These are phyloP conservation scores for Drosophila picticornis DNA, from an alignment of 2,888 invertebrate species.

Conservation along the genomic window DNA sequence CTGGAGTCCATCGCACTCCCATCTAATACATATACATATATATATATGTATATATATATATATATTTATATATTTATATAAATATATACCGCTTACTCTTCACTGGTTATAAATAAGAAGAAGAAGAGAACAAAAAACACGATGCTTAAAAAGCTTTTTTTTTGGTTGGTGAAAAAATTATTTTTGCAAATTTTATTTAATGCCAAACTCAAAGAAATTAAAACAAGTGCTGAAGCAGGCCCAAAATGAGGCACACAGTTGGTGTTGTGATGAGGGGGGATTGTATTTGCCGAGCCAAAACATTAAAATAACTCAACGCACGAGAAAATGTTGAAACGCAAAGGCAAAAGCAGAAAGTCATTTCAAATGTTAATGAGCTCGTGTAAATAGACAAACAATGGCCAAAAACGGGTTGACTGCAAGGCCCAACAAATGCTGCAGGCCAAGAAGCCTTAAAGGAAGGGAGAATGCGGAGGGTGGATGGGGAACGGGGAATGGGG, in stretches of 20 bases:
- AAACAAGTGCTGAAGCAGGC: conserved; percentile 47
- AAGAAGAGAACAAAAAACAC: conserved; percentile 12
- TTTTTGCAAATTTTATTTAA: conserved; percentile 79
- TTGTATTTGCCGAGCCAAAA: conserved; percentile 64
- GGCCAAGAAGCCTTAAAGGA: conserved; percentile 26
- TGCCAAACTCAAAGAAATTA: conserved; percentile 69
- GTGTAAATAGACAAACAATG: conserved; percentile 81
- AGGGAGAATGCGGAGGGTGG: neutral
- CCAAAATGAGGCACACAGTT: neutral
- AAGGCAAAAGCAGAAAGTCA: conserved; percentile 68
- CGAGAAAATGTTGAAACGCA: conserved; percentile 47
- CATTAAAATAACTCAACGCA: conserved; percentile 72
- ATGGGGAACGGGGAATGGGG: conserved; percentile 3
- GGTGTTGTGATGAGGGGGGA: neutral
- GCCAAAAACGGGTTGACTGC: conserved; percentile 40
- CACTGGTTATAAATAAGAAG: conserved; percentile 24
- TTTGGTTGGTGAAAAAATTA: conserved; percentile 62
- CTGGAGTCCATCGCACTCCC: conserved; percentile 54
- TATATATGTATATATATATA: neutral
- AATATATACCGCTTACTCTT: neutral
- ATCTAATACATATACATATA: conserved; percentile 17
- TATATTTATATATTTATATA: neutral
- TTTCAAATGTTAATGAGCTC: conserved; percentile 81
- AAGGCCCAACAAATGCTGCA: conserved; percentile 42
- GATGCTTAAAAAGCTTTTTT: conserved; percentile 56